Conservation (phyloP, 2,113 vertebrate species). For the Callipepla californica region DNA sequence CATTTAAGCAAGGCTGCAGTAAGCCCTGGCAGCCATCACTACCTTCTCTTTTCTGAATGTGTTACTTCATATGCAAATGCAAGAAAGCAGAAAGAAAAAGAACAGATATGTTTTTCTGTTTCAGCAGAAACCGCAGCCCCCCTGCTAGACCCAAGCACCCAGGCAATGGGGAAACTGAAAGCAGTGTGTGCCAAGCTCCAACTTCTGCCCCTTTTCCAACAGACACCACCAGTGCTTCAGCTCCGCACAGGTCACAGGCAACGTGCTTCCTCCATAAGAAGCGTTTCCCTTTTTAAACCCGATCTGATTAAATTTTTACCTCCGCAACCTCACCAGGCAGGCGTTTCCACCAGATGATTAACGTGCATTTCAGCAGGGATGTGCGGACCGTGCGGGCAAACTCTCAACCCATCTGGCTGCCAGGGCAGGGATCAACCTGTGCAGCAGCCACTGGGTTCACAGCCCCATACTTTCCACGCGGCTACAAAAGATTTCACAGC, state of each 20-base stretch:
- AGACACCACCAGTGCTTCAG: neutral
- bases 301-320: neutral
- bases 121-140: neutral
- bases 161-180: neutral
- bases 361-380: neutral
- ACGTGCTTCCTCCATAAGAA: neutral
- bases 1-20: neutral
- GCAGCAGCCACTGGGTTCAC: neutral
- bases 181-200: neutral
- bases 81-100: neutral
- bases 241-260: neutral
- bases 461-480: neutral
- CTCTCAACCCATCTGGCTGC: too few species aligned
- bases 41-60: neutral
- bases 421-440: neutral
- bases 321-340: neutral
- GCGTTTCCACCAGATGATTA: neutral
- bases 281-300: neutral
- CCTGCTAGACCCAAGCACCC: rapidly evolving
- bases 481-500: neutral
- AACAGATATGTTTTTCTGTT: rapidly evolving
- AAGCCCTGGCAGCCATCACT: neutral
- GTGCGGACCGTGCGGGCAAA: too few species aligned
- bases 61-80: neutral
- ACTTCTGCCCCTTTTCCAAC: neutral